Base-by-base conservation (phyloP, 2,797 vertebrate species). In the Aulostomus chinensis region DNA sequence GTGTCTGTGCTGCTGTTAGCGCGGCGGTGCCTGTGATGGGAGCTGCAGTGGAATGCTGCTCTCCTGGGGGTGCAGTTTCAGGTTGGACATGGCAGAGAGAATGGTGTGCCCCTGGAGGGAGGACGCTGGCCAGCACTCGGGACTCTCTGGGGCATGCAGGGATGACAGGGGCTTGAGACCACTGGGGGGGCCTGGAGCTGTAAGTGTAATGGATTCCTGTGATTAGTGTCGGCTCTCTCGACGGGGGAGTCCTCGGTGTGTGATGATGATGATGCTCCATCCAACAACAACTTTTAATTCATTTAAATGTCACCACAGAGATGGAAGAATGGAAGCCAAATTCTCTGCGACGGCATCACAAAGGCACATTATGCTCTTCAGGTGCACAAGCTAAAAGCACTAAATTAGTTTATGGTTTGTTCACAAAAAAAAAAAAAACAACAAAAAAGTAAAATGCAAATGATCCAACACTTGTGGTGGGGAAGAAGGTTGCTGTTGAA, bases 361-460 rank as follows among this genome's bases (percentile, higher is more conserved):
- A 58, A 50, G 24, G 48, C n/a, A 72, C 66, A 75, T 76, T 73
- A 79, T 46, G 9, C 60, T 68, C 53, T 71, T 57, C 43, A 70
- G 46, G 57, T 78, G 24, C 29, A 67, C 18, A 37, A 61, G 39
- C 51, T 81, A 77, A 82, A 78, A 82, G 68, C 72, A 39, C 16
- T 4, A 53, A 62, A 67, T 73, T 48, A 71, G 37, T 35, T 43
- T 28, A 42, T 18, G 17, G 67, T 62, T 59, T 64, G 34, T 62
- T 52, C 1, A 21, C 51, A 59, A 48, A 40, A 37, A 41, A n/a
- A n/a, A n/a, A n/a, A n/a, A n/a, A n/a, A n/a, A n/a, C n/a, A n/a
- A n/a, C n/a, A n/a, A n/a, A n/a, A n/a, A n/a, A n/a, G n/a, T n/a
- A n/a, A n/a, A 47, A 55, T 52, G 45, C 31, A 72, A 65, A 76